Conservation (phyloP, 2,888 invertebrate species). For the Neoaliturus tenellus region DNA sequence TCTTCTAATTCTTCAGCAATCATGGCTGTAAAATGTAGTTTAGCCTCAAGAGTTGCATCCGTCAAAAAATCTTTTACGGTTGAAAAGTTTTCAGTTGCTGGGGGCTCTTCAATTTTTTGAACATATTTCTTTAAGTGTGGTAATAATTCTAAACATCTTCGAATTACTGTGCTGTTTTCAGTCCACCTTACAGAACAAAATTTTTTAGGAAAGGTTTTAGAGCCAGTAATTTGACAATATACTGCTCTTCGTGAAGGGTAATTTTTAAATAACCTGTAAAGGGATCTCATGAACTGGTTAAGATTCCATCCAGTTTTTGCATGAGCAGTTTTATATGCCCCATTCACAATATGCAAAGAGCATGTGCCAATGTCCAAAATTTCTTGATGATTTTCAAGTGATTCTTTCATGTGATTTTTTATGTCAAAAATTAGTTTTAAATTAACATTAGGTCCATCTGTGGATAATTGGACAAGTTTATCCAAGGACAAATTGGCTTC, state of each 20-base stretch:
- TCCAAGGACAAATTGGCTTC: neutral
- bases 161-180: neutral
- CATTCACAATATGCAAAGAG: neutral
- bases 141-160: neutral
- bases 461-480: neutral
- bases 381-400: neutral
- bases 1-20: neutral
- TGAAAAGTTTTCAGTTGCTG: neutral
- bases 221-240: neutral
- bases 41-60: neutral
- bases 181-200: neutral
- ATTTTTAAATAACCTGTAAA: slow-evolving; percentile 7
- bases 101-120: neutral
- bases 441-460: neutral
- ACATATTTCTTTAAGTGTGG: neutral
- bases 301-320: neutral
- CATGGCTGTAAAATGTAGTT: slow-evolving; percentile 14
- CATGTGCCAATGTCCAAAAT: neutral
- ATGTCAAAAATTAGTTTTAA: neutral
- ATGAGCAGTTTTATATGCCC: neutral
- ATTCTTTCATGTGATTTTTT: neutral
- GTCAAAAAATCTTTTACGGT: neutral
- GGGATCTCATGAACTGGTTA: neutral
- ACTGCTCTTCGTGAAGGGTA: neutral
- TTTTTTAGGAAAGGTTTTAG: neutral